phyloP scores from a whole-genome alignment of 2,113 vertebrate species.

The Desmodus rotundus region DNA sequence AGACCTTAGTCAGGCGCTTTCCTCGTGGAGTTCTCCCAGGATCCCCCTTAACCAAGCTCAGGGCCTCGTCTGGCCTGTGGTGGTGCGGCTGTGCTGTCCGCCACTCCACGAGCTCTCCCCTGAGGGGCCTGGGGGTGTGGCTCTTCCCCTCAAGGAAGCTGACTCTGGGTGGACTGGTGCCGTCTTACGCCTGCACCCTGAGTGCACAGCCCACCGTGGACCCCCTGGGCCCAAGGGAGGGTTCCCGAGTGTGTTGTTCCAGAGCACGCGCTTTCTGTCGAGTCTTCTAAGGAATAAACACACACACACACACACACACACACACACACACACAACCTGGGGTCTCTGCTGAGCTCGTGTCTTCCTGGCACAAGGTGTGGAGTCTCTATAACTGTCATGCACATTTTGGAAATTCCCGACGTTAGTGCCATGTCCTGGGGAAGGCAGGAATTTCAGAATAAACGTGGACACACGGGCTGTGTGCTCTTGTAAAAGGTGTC shows the following conservation, averaged over 20 bases:
- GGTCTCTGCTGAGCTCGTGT: neutral
- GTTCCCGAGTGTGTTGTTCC: neutral
- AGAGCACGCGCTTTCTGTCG: neutral
- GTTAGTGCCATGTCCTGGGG: neutral
- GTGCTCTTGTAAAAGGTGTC: too few species aligned
- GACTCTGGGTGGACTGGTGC: neutral
- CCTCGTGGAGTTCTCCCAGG: neutral
- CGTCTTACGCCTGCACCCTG: neutral
- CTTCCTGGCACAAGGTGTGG: too few species aligned
- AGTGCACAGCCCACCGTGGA: neutral
- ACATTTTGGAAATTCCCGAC: neutral
- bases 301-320: fast-evolving
- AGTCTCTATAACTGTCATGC: neutral
- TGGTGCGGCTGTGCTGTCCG: neutral
- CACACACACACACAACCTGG: neutral
- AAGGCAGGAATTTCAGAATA: neutral
- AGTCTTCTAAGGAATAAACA: neutral
- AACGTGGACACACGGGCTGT: neutral
- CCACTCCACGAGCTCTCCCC: neutral
- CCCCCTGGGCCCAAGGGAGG: too few species aligned
- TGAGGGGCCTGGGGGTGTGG: neutral
- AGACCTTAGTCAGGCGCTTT: neutral
- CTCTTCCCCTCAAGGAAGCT: neutral
- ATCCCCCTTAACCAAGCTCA: neutral
- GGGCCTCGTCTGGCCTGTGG: fast-evolving